Evolutionary conservation across 2,888 invertebrate genomes (phyloP).

Genomic region (Drosophila phalerata): DNA sequence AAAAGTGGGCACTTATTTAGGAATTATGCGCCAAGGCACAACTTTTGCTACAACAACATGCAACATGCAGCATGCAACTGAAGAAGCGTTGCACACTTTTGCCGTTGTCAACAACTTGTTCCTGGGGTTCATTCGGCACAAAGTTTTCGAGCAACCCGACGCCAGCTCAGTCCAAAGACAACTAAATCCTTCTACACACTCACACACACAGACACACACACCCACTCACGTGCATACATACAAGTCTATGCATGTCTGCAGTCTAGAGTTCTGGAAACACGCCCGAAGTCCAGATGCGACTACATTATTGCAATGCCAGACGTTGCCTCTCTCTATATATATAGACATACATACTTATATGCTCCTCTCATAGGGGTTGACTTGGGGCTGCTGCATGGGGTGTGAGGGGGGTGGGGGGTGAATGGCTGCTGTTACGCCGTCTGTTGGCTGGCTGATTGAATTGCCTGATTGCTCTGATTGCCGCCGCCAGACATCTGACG

Average conservation of each 20-base stretch:
- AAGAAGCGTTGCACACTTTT: conserved; percentile 42
- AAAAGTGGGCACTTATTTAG: conserved; percentile 56
- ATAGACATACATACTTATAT: not conserved
- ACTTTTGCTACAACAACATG: conserved; percentile 42
- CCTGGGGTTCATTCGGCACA: conserved; percentile 20
- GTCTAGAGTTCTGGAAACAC: conserved; percentile 14
- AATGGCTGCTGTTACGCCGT: conserved; percentile 32
- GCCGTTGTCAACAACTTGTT: conserved; percentile 61
- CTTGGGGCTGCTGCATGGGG: not conserved
- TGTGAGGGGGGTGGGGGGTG: not conserved
- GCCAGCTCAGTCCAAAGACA: conserved; percentile 38
- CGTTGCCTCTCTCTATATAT: not conserved
- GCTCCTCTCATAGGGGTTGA: conserved; percentile 1
- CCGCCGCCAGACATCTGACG: conserved; percentile 62
- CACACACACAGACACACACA: not conserved
- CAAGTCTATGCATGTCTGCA: conserved; percentile 19
- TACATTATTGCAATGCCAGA: conserved; percentile 42
- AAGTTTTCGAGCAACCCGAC: conserved; percentile 30
- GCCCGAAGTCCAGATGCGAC: conserved; percentile 32
- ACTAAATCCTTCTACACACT: conserved; percentile 50
- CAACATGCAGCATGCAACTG: conserved; percentile 12
- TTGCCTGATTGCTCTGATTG: conserved; percentile 77
- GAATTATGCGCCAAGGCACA: conserved; percentile 68
- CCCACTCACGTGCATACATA: not conserved
- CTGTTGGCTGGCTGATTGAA: conserved; percentile 67